Evolutionary conservation across 2,113 vertebrate species (phyloP).

Genomic region (Herpetotheres cachinnans): DNA sequence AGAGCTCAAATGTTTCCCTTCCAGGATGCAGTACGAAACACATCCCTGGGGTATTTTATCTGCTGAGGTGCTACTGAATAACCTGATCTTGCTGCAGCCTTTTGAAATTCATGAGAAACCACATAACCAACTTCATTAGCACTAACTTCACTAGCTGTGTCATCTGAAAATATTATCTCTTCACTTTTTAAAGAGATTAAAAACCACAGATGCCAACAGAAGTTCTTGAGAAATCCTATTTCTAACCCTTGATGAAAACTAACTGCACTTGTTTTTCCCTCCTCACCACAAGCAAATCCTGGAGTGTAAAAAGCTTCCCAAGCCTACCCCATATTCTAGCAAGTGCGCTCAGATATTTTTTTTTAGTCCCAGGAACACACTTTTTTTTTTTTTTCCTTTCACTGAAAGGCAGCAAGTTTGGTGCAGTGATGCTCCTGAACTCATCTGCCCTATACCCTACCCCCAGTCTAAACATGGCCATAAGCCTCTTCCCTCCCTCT

Average conservation of each 20-base stretch:
- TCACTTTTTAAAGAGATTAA: neutral
- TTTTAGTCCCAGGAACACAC: neutral
- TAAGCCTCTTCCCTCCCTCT: neutral
- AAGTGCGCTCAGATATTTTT: neutral
- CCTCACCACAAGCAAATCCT: neutral
- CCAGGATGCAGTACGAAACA: neutral
- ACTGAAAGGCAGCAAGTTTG: neutral
- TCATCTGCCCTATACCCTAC: neutral
- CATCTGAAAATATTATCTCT: neutral
- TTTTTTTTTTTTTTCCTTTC: neutral
- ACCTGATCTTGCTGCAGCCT: neutral
- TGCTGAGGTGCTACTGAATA: neutral
- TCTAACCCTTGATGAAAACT: neutral
- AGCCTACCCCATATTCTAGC: neutral
- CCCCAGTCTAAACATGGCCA: neutral
- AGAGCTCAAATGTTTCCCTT: neutral
- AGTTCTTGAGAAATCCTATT: neutral
- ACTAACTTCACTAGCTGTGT: neutral
- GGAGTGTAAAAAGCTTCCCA: neutral
- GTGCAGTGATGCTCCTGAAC: neutral
- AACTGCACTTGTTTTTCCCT: neutral
- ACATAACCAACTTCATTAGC: neutral
- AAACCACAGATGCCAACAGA: slow-evolving; percentile 19
- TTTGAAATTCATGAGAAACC: neutral
- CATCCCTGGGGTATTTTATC: neutral